Percentiles rank a stretch among this genome's conserved stretches.
These are phyloP conservation scores for Chydorus sphaericus DNA, from an alignment of 2,888 invertebrate genomes.

Conservation along the genomic window DNA sequence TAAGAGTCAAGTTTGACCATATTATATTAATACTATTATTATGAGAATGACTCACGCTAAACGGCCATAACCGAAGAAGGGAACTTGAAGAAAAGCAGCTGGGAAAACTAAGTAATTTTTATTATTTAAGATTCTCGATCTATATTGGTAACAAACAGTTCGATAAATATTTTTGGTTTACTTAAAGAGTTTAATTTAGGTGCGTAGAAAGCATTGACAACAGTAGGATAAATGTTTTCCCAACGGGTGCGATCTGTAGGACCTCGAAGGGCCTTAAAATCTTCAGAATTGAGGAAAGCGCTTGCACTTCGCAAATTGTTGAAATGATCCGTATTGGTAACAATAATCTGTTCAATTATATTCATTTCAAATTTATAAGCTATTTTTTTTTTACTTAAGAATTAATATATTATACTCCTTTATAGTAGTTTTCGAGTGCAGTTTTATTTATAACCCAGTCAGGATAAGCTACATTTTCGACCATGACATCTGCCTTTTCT, in stretches of 20 bases:
- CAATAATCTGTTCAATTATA: too few relatives aligned
- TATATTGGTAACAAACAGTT: too few relatives aligned
- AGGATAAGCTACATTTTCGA: slow-evolving; percentile 29
- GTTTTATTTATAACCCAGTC: slow-evolving; percentile 27
- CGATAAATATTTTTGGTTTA: too few relatives aligned
- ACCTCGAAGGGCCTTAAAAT: slow-evolving; percentile 5
- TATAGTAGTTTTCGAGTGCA: slow-evolving; percentile 23
- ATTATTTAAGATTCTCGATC: too few relatives aligned
- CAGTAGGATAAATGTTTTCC: slow-evolving; percentile 27
- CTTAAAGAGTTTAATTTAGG: slow-evolving; percentile 39
- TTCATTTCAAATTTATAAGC: too few relatives aligned
- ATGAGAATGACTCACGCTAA: slow-evolving; percentile 6
- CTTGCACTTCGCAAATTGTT: slow-evolving; percentile 1
- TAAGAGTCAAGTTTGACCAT: slow-evolving; percentile 17
- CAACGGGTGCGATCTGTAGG: slow-evolving; percentile 18
- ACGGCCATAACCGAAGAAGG: slow-evolving; percentile 31
- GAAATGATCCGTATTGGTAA: slow-evolving; percentile 8
- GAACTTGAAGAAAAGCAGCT: slow-evolving; percentile 36
- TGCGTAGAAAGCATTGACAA: slow-evolving; percentile 41
- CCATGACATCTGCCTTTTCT: slow-evolving; percentile 27
- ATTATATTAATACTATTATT: not conserved
- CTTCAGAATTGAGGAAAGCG: slow-evolving; percentile 3
- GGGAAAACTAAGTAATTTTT: too few relatives aligned
- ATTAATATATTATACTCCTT: slow-evolving; percentile 26
- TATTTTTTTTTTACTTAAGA: too few relatives aligned